These are phyloP conservation scores for Marmota monax DNA, from an alignment of 2,113 vertebrate genomes.

Conservation along the genomic window DNA sequence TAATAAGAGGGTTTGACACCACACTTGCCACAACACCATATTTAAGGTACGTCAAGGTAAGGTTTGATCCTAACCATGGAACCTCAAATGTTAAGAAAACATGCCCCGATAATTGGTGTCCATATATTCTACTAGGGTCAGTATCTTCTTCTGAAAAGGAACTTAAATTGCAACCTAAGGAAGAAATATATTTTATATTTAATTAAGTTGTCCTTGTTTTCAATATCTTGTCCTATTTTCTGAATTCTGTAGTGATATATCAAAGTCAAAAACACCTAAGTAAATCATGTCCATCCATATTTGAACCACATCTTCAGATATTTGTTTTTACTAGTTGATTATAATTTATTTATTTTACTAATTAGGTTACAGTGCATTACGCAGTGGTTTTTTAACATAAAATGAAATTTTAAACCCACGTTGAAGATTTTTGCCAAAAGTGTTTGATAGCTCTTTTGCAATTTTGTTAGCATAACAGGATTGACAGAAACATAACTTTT, in stretches of 20 bases:
- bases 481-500: neutral
- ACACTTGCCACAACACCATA: neutral
- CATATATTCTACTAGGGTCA: neutral
- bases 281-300: neutral
- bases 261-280: neutral
- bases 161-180: neutral
- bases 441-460: neutral
- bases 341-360: neutral
- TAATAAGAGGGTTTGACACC: neutral
- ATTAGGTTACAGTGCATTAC: neutral
- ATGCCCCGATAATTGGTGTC: neutral
- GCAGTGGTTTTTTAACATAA: neutral
- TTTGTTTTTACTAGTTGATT: neutral
- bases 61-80: neutral
- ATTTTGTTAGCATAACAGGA: neutral
- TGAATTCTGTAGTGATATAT: neutral
- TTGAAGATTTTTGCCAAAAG: neutral
- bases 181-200: neutral
- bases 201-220: neutral
- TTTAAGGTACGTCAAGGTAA: neutral
- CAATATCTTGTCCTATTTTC: neutral
- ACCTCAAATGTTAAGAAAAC: neutral
- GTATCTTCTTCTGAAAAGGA: conserved; percentile 42
- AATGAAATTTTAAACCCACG: neutral
- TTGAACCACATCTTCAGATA: neutral